Conservation (phyloP, 2,797 vertebrate species). For the Micropoecilia bifurca region DNA sequence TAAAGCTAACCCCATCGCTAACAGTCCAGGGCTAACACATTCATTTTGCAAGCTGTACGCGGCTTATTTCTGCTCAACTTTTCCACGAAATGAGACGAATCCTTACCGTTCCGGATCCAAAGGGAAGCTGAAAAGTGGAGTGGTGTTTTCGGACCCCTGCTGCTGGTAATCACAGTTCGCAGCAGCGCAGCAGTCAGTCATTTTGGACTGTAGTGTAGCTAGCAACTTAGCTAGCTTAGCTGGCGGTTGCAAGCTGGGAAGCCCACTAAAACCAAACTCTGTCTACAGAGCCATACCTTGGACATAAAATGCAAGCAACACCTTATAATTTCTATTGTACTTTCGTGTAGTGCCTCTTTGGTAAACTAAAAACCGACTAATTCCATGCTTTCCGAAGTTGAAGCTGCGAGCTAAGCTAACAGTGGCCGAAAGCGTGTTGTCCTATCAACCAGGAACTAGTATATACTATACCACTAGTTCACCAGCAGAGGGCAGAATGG, state of each 20-base stretch:
- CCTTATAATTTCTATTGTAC: conserved; percentile 9
- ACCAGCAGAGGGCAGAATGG: conserved; percentile 65
- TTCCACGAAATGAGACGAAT: conserved; percentile 8
- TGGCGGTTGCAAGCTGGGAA: conserved; percentile 68
- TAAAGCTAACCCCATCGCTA: conserved; percentile 67
- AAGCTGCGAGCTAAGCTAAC: conserved; percentile 66
- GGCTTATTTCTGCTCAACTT: conserved; percentile 2
- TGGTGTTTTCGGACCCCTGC: conserved; percentile 65
- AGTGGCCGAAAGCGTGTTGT: conserved; percentile 74
- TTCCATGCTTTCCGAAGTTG: conserved; percentile 77
- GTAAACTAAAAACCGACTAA: conserved; percentile 45
- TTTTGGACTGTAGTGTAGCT: conserved; percentile 81
- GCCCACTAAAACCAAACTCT: conserved; percentile 61
- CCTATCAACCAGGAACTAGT: conserved; percentile 76
- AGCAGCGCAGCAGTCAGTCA: conserved; percentile 89
- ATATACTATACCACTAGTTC: not conserved
- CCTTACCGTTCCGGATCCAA: conserved; percentile 84
- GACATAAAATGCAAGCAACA: conserved; percentile 31
- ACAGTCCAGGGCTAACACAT: conserved; percentile 50
- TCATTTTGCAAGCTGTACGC: conserved; percentile 33
- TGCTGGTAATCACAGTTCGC: conserved; percentile 81
- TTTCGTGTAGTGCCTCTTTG: conserved; percentile 26
- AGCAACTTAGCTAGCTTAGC: conserved; percentile 74
- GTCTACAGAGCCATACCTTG: conserved; percentile 67
- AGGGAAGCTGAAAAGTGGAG: conserved; percentile 85